Percentiles rank a stretch among this genome's conserved stretches.
Conservation (phyloP, 2,113 vertebrate species). For the Odontesthes bonariensis region DNA sequence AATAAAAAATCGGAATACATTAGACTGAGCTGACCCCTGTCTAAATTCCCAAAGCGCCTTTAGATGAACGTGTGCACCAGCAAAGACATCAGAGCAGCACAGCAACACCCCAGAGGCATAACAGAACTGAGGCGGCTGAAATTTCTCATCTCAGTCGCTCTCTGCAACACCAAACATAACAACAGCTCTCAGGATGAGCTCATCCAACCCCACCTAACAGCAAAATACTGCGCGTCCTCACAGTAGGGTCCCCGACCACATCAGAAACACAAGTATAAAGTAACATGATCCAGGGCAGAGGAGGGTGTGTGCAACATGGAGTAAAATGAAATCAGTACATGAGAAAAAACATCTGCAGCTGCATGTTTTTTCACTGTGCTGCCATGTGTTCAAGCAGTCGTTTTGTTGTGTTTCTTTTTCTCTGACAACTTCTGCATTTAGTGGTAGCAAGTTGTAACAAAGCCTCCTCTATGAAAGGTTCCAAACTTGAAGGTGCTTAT, state of each 20-base stretch:
- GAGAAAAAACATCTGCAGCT: conserved; percentile 12
- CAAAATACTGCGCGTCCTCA: conserved; percentile 13
- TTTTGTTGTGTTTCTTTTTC: conserved; percentile 7
- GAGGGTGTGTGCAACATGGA: background rate
- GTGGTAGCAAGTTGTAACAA: background rate
- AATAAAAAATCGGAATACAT: conserved; percentile 39
- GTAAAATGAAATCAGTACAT: background rate
- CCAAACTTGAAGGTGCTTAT: background rate
- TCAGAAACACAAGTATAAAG: conserved; percentile 33
- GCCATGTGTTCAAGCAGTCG: conserved; percentile 1
- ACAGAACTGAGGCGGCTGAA: conserved; percentile 43
- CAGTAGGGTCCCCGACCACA: conserved; percentile 57
- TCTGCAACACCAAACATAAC: conserved; percentile 33
- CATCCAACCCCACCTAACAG: conserved; percentile 68
- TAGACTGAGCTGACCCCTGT: conserved; percentile 23
- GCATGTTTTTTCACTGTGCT: background rate
- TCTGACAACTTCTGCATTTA: background rate
- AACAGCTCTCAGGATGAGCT: conserved; percentile 62
- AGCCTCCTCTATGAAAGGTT: too few relatives aligned
- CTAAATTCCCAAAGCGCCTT: conserved; percentile 38
- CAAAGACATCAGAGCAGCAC: conserved; percentile 34
- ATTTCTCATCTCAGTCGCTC: conserved; percentile 43
- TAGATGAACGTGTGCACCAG: conserved; percentile 40
- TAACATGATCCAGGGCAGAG: conserved; percentile 27
- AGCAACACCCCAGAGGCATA: conserved; percentile 44